A percentile compares a stretch with the other conserved stretches of the same genome.
Evolutionary conservation across 64 coral and sea anemone genomes (phyloP).

Genomic region (Pocillopora damicornis): DNA sequence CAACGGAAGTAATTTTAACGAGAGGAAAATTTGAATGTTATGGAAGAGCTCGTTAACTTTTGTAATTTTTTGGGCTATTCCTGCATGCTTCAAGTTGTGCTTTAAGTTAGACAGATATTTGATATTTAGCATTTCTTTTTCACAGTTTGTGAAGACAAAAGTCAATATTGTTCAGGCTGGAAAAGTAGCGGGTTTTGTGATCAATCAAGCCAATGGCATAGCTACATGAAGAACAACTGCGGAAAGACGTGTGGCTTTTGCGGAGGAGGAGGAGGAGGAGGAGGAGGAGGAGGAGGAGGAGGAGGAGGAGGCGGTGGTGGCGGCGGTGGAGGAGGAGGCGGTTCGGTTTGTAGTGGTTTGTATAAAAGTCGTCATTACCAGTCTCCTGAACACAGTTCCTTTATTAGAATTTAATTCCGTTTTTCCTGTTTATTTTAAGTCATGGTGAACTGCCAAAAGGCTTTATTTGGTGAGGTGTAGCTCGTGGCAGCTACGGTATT

Average conservation of each 20-base stretch:
- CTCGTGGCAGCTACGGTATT: too few species aligned
- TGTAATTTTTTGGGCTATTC: too few species aligned
- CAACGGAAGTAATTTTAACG: too few species aligned
- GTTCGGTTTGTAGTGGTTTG: not conserved
- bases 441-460: too few species aligned
- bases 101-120: too few species aligned
- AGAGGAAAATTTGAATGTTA: too few species aligned
- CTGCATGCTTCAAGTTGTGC: too few species aligned
- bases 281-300: slow-evolving; percentile 47
- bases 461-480: too few species aligned
- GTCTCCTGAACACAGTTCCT: too few species aligned
- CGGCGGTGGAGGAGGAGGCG: slow-evolving; percentile 36
- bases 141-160: slow-evolving; percentile 63
- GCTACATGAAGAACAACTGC: slow-evolving; percentile 80
- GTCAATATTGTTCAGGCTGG: slow-evolving; percentile 51
- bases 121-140: not conserved
- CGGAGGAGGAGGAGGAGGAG: slow-evolving; percentile 54
- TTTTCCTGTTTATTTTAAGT: too few species aligned
- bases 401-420: too few species aligned
- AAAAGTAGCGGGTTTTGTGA: slow-evolving; percentile 54
- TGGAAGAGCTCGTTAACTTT: too few species aligned
- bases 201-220: slow-evolving; percentile 24
- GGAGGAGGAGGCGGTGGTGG: not conserved
- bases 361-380: not conserved
- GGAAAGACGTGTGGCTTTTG: slow-evolving; percentile 74